A percentile compares a stretch with the other conserved stretches of the same genome.
Conservation (phyloP, 2,113 vertebrate species). For the Polypterus senegalus region DNA sequence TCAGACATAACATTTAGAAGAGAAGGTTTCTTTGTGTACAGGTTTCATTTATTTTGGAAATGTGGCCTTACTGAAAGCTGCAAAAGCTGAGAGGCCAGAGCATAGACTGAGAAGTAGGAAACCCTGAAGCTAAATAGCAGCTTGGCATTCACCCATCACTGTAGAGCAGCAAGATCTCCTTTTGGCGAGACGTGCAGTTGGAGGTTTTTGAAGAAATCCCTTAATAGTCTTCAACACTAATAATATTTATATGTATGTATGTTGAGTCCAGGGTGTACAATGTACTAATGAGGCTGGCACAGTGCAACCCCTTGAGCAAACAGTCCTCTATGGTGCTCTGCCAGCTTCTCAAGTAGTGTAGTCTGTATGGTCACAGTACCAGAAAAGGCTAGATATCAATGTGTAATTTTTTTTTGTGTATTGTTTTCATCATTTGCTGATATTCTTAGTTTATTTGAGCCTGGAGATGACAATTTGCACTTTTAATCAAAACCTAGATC, state of each 20-base stretch:
- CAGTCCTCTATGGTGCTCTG: background rate
- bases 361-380: background rate
- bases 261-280: slow-evolving; percentile 25
- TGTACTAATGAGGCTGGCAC: slow-evolving; percentile 28
- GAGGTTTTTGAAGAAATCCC: slow-evolving; percentile 29
- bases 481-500: too few species aligned
- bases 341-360: slow-evolving; percentile 2
- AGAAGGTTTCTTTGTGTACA: slow-evolving; percentile 2
- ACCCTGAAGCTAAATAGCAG: slow-evolving; percentile 29
- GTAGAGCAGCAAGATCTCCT: slow-evolving; percentile 35
- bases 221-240: slow-evolving; percentile 37
- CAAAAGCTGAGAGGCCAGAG: background rate
- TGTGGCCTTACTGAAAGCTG: background rate
- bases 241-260: slow-evolving; percentile 31
- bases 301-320: slow-evolving; percentile 15
- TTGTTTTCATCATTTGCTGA: too few species aligned
- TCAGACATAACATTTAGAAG: background rate
- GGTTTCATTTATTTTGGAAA: background rate
- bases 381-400: background rate
- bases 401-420: background rate
- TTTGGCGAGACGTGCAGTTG: slow-evolving; percentile 34
- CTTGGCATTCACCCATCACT: slow-evolving; percentile 24
- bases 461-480: too few species aligned
- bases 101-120: slow-evolving; percentile 16
- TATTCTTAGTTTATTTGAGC: too few species aligned